Evolutionary conservation across 2,888 invertebrate species (phyloP), one percentile per base, ranked within the genome.

Genomic region (Drosophila mayaguana): DNA sequence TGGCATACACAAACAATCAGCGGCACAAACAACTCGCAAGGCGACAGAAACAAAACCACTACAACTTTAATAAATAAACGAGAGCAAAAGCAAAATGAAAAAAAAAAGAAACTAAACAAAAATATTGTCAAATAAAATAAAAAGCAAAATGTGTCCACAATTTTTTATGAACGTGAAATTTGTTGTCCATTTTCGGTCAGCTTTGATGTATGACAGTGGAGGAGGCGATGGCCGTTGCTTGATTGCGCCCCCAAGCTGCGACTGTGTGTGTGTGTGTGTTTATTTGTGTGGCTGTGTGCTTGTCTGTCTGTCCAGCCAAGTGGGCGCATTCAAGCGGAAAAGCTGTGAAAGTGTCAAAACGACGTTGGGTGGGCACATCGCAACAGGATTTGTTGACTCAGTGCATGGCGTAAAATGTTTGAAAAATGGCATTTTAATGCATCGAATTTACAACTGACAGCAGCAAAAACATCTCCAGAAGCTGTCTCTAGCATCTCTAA

Each of bases 331-430:
- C 68, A 34, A 61, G 63, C 51, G 69, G 67, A 68, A 73, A 66
- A 75, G 80, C 72, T 82, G 65, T 57, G 67, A 71, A 72, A 70
- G 66, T 80, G 81, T 81, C 78, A 77, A 72, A 77, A 63, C 54
- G 68, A 50, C 65, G 51, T 16, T 51, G 63, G 72, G 43, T 40
- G 38, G 14, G 54, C 50, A 46, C 54, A 54, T 76, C 63, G 57
- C 65, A 64, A 63, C 57, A 54, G 69, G 72, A 72, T 80, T 78
- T 80, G 68, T 65, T 50, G 48, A 46, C 68, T 57, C 53, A 48
- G 22, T 54, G 62, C 45, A 55, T 45, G 22, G 63, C 62, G 25
- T 45, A 53, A 74, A 75, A 77, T 63, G 45, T 46, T 54, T 63
- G 54, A 77, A 70, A 72, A 79, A 80, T 75, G 62, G 32, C 63